A percentile compares a stretch with the other conserved stretches of the same genome.
Evolutionary conservation across 2,888 invertebrate species (phyloP).

Genomic region (Pterostichus madidus): DNA sequence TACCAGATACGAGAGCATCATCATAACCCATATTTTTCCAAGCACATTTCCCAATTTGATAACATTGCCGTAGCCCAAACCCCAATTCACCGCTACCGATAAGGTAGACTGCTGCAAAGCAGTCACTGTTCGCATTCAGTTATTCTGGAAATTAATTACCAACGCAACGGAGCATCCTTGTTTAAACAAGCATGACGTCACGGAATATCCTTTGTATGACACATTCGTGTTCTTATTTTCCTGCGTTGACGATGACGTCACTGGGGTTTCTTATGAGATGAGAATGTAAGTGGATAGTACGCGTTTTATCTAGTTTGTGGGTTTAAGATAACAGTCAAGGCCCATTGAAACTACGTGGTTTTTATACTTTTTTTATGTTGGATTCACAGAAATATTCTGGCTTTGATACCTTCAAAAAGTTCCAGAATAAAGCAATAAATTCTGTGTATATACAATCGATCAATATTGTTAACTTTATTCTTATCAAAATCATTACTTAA

Average conservation of each 20-base stretch:
- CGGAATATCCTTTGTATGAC: conserved; percentile 29
- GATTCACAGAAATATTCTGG: no score
- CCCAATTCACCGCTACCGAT: neutral
- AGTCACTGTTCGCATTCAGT: conserved; percentile 19
- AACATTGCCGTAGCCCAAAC: conserved; percentile 1
- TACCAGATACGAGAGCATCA: conserved; percentile 1
- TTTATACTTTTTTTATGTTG: neutral
- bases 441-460: no score
- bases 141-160: conserved; percentile 24
- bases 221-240: conserved; percentile 10
- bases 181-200: conserved; percentile 43
- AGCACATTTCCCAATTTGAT: conserved; percentile 30
- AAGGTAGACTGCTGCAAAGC: conserved; percentile 29
- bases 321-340: neutral
- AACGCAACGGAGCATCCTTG: conserved; percentile 4
- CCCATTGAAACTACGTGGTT: neutral
- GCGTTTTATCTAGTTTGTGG: neutral
- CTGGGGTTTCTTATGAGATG: neutral
- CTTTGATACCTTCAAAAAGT: no score
- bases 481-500: no score
- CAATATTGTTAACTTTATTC: no score
- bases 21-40: conserved; percentile 26
- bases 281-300: neutral
- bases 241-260: conserved; percentile 13
- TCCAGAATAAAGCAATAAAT: no score